These are phyloP conservation scores for Parambassis ranga DNA, from an alignment of 2,797 vertebrate species.

Conservation along the genomic window DNA sequence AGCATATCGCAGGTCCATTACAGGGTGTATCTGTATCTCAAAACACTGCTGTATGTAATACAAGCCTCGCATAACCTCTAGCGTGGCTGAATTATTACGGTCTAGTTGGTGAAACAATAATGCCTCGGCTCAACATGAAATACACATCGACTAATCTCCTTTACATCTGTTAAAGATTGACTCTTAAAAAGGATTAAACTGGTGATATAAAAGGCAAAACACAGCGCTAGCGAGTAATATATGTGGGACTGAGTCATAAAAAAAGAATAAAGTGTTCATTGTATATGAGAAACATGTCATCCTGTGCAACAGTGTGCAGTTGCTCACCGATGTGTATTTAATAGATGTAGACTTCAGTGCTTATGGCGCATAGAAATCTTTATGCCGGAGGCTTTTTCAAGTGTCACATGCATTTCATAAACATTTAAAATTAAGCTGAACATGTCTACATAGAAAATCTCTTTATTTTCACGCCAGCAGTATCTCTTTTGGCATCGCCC, in stretches of 20 bases:
- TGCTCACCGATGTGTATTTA: not conserved
- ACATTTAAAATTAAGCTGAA: not conserved
- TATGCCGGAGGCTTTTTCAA: conserved; percentile 5
- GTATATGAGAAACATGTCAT: not conserved
- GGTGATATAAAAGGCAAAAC: not conserved
- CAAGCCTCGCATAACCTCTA: too few relatives aligned
- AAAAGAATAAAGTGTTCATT: not conserved
- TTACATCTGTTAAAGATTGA: not conserved
- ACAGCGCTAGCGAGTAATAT: not conserved
- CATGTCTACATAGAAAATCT: not conserved
- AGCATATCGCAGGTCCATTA: too few relatives aligned
- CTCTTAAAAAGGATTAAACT: not conserved
- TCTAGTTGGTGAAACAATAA: too few relatives aligned
- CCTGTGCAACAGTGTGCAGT: not conserved
- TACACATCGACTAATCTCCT: too few relatives aligned
- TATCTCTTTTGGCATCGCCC: not conserved
- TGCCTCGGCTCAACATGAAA: too few relatives aligned
- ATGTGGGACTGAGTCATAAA: not conserved
- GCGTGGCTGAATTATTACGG: too few relatives aligned
- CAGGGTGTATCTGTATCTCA: too few relatives aligned
- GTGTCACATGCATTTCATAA: not conserved
- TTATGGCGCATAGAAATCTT: not conserved
- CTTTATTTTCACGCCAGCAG: not conserved
- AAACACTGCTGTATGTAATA: too few relatives aligned
- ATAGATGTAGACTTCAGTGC: not conserved